Evolutionary conservation across 1,140 invertebrate genomes (phyloP).

Genomic region (Drosophila kikkawai): DNA sequence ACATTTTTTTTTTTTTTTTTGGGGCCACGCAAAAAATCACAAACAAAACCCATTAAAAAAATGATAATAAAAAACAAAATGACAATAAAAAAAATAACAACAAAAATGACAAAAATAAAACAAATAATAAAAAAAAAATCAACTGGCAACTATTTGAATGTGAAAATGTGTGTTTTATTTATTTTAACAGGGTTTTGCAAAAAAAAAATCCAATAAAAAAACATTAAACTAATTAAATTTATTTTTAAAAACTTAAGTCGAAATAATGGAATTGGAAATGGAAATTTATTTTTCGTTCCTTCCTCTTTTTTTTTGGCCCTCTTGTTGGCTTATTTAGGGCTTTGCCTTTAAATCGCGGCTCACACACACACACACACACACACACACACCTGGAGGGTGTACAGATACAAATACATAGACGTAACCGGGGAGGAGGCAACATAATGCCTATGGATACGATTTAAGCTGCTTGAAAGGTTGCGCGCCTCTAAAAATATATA

Average conservation of each 20-base stretch:
- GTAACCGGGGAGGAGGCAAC: conserved; percentile 21
- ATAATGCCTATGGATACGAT: conserved; percentile 75
- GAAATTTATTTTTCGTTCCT: conserved; percentile 56
- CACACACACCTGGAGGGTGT: conserved; percentile 12
- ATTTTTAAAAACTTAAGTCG: conserved; percentile 63
- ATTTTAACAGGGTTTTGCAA: background rate
- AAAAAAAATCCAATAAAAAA: background rate
- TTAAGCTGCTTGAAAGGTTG: conserved; percentile 77
- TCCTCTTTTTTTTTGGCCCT: conserved; percentile 48
- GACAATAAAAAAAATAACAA: background rate
- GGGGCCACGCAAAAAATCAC: conserved; percentile 64
- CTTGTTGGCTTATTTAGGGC: conserved; percentile 72
- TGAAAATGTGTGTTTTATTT: conserved; percentile 11
- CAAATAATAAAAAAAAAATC: conserved; percentile 26
- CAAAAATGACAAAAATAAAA: conserved; percentile 16
- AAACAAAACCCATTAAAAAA: conserved; percentile 17
- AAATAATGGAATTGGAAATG: conserved; percentile 43
- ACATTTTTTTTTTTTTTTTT: conserved; percentile 61
- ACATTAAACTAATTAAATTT: conserved; percentile 53
- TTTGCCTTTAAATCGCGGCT: conserved; percentile 75
- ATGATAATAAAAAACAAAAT: conserved; percentile 8
- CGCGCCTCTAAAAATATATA: conserved; percentile 76
- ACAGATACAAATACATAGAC: conserved; percentile 29
- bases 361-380: conserved; percentile 24
- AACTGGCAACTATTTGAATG: conserved; percentile 31